Evolutionary conservation across 2,113 vertebrate genomes (phyloP).

Genomic region (Sapajus apella): DNA sequence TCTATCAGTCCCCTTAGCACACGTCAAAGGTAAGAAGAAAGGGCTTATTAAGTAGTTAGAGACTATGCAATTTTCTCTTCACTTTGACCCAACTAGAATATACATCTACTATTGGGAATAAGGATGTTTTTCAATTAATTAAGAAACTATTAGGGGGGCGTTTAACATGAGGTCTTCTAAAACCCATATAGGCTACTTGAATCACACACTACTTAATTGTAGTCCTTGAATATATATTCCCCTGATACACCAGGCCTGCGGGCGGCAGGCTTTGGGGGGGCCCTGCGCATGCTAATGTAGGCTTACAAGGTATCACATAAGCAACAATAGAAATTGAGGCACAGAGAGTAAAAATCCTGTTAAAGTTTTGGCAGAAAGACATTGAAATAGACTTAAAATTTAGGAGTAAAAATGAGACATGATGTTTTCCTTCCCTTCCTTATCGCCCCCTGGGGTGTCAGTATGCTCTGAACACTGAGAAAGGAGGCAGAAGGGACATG

Average conservation of each 20-base stretch:
- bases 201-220: neutral
- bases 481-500: neutral
- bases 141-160: constrained; percentile 39
- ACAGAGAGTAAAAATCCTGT: neutral
- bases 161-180: constrained; percentile 35
- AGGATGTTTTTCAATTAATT: constrained; percentile 61
- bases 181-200: neutral
- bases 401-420: neutral
- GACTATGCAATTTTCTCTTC: constrained; percentile 65
- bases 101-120: constrained; percentile 36
- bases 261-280: neutral
- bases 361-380: neutral
- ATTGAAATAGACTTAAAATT: neutral
- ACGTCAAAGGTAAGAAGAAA: constrained; percentile 58
- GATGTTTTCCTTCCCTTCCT: neutral
- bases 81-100: constrained; percentile 40
- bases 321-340: neutral
- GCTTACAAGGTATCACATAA: neutral
- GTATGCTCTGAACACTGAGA: neutral
- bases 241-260: neutral
- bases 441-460: neutral
- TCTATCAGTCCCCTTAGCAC: constrained; percentile 44
- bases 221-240: neutral
- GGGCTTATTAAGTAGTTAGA: constrained; percentile 64
- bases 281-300: neutral